Evolutionary conservation across 2,888 invertebrate genomes (phyloP).

Genomic region (Caenorhabditis uteleia): DNA sequence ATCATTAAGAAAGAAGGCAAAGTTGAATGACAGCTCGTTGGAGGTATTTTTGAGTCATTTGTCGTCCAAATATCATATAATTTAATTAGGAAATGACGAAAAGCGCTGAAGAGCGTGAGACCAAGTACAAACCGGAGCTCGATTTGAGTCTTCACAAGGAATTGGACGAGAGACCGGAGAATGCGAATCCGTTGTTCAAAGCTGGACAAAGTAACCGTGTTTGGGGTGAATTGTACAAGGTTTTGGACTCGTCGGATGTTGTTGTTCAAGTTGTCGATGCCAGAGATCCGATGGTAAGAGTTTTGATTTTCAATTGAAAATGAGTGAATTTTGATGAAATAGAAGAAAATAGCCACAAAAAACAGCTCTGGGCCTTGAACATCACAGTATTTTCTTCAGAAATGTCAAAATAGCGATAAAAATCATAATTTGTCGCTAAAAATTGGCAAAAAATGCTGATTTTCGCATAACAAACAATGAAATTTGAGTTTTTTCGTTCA

Average conservation of each 20-base stretch:
- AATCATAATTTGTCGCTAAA: no score
- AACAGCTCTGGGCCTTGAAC: no score
- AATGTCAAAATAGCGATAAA: no score
- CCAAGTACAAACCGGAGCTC: constrained; percentile 81
- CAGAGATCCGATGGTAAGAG: constrained; percentile 90
- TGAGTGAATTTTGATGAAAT: neutral
- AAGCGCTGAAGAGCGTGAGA: constrained; percentile 78
- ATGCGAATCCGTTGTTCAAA: constrained; percentile 90
- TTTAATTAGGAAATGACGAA: constrained; percentile 75
- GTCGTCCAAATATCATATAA: neutral
- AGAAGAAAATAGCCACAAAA: no score
- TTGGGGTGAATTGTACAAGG: constrained; percentile 98
- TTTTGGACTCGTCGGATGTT: constrained; percentile 95
- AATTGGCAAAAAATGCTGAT: no score
- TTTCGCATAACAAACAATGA: no score
- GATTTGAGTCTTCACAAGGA: constrained; percentile 77
- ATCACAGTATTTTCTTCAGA: no score
- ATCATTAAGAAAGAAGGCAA: constrained; percentile 87
- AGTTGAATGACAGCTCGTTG: constrained; percentile 77
- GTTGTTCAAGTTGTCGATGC: constrained; percentile 93
- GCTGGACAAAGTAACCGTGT: constrained; percentile 95
- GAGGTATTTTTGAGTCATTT: constrained; percentile 74
- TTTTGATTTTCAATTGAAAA: constrained; percentile 1
- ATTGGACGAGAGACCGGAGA: constrained; percentile 80
- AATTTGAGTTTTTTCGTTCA: no score